Base-by-base conservation (phyloP, 2,888 invertebrate genomes). In the Campoletis raptor region DNA sequence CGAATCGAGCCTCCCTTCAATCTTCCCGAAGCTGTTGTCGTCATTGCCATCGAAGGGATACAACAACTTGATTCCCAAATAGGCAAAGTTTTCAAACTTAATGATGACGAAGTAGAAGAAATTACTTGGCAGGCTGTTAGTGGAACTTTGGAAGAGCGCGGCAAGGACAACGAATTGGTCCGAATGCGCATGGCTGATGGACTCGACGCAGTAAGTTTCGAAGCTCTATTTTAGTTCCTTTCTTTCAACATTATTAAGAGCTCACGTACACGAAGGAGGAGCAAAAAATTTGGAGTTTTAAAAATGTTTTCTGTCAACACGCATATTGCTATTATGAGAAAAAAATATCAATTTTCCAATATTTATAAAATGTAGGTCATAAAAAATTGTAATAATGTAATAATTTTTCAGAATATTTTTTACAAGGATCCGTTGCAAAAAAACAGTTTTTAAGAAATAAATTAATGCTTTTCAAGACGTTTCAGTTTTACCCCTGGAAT, bases 21-120 rank as follows among this genome's bases (percentile, higher is more conserved):
- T 85, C 95, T 97, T 72, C 96, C 97, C n/a, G 96, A 97, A 93
- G 96, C 96, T 52, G 95, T 96, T 2, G 96, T 97, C 21, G 96
- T 96, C 57, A 94, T 98, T 15, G 96, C 96, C 72, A 95, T 98
- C 70, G 97, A 97, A 94, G 98, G 97, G 54, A 95, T 97, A 2
- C 94, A 93, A 37, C 89, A 90, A 24, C 82, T 94, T n/a, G 81
- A 86, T 24, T 87, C 87, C 10, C 89, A 93, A 0, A 92, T 89
- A 72, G 90, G 92, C 64, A 96, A 96, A 89, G 95, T 94, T 85
- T 97, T 95, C 91, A 95, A 96, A 0, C 90, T 97, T 77, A 94
- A 93, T 79, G 96, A 96, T 9, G 96, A 97, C 92, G 96, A 96
- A 90, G 95, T 95, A 92, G 96, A 97, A 90, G 95, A 95, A 72